These are phyloP conservation scores for Drosophila fuyamai DNA, from an alignment of 1,140 invertebrate species.

Conservation along the genomic window DNA sequence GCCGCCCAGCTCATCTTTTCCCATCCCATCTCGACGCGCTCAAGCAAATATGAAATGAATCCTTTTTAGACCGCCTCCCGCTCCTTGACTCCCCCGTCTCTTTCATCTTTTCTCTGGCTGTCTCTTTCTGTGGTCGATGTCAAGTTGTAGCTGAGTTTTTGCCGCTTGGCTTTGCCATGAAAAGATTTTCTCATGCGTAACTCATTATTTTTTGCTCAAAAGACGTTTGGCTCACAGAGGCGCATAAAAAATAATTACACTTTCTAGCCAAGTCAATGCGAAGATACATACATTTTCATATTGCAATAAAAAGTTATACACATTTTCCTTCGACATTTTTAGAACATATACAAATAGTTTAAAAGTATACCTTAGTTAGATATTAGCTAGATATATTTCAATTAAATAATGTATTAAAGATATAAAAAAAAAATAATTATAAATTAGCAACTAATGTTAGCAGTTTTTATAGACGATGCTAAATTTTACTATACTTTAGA, in stretches of 20 bases:
- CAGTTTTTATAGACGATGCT: no score
- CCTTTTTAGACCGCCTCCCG: slow-evolving; percentile 52
- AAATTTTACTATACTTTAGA: no score
- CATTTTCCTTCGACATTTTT: neutral
- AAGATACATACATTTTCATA: neutral
- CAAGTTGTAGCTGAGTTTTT: slow-evolving; percentile 49
- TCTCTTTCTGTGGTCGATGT: slow-evolving; percentile 46
- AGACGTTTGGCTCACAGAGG: slow-evolving; percentile 74
- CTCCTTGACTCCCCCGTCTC: neutral
- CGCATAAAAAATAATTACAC: slow-evolving; percentile 71
- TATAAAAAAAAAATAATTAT: no score
- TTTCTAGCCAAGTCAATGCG: slow-evolving; percentile 24
- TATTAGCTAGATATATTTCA: no score
- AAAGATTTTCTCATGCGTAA: slow-evolving; percentile 84
- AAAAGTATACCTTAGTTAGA: no score
- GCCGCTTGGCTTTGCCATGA: slow-evolving; percentile 52
- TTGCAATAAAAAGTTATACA: neutral
- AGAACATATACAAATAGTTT: no score
- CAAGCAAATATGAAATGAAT: slow-evolving; percentile 75
- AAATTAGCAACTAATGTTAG: no score
- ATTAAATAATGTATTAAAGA: no score
- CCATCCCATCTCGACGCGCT: slow-evolving; percentile 45
- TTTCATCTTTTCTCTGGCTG: slow-evolving; percentile 9
- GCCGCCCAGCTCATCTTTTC: slow-evolving; percentile 35
- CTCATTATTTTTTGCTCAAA: slow-evolving; percentile 82